Conservation (phyloP, 2,797 vertebrate species). For the Anguilla megastoma region DNA sequence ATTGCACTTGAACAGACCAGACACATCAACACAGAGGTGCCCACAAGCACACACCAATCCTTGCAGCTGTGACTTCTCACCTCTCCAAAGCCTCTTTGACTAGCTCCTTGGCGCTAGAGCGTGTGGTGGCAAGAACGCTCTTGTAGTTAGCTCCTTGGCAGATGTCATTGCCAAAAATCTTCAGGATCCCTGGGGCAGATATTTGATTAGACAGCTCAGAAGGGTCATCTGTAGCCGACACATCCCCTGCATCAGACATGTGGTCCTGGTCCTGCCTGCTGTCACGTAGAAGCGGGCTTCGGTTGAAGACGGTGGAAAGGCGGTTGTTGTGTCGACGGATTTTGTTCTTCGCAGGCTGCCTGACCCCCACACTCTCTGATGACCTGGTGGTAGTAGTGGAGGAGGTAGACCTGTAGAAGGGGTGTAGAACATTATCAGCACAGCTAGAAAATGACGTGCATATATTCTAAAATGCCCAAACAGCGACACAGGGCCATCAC, state of each 20-base stretch:
- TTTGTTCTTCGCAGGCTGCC: constrained; percentile 69
- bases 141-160: constrained; percentile 80
- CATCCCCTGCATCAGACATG: constrained; percentile 52
- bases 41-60: constrained; percentile 33
- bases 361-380: constrained; percentile 55
- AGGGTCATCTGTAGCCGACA: constrained; percentile 65
- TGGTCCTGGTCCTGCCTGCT: constrained; percentile 33
- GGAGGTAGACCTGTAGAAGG: constrained; percentile 62
- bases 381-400: constrained; percentile 62
- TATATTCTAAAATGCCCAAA: background rate
- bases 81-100: constrained; percentile 81
- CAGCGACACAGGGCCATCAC: background rate
- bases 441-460: background rate
- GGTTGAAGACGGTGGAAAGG: constrained; percentile 74
- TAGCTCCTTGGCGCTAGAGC: constrained; percentile 76
- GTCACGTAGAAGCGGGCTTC: constrained; percentile 42
- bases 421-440: background rate
- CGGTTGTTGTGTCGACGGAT: constrained; percentile 72
- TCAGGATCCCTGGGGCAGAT: constrained; percentile 78
- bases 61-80: constrained; percentile 55
- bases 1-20: background rate
- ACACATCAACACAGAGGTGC: constrained; percentile 27
- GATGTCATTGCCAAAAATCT: constrained; percentile 80
- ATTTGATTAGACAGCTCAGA: constrained; percentile 79
- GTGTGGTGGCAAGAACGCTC: constrained; percentile 78